These are phyloP conservation scores for Oryzias javanicus DNA, from an alignment of 2,113 vertebrate genomes.

Conservation along the genomic window DNA sequence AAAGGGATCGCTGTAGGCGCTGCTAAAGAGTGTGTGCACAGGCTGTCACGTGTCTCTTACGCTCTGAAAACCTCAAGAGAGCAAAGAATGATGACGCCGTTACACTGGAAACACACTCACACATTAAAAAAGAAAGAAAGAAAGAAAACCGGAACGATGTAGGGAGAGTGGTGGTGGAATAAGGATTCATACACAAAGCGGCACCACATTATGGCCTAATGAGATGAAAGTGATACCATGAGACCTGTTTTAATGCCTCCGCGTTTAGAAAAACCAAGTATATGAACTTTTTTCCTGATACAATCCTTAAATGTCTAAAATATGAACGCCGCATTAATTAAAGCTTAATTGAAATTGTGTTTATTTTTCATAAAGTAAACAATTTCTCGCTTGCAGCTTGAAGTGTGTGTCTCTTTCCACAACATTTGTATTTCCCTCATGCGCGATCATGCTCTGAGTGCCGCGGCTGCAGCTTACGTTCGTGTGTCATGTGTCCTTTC, in stretches of 20 bases:
- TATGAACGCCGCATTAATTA: too few relatives aligned
- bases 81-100: conserved; percentile 68
- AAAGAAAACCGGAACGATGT: neutral
- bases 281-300: conserved; percentile 16
- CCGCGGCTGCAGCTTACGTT: conserved; percentile 32
- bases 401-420: neutral
- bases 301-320: neutral
- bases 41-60: conserved; percentile 70
- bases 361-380: neutral
- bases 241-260: conserved; percentile 35
- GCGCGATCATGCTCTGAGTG: conserved; percentile 27
- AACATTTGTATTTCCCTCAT: neutral
- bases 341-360: neutral
- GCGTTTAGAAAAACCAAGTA: conserved; percentile 37
- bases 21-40: conserved; percentile 70
- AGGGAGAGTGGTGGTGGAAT: conserved; percentile 5
- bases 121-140: conserved; percentile 30
- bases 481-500: conserved; percentile 65
- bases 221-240: conserved; percentile 54
- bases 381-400: too few relatives aligned
- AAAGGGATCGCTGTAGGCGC: conserved; percentile 85
- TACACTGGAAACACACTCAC: conserved; percentile 57
- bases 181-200: conserved; percentile 46
- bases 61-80: conserved; percentile 70
- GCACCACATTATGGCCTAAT: conserved; percentile 44